phyloP scores from a whole-genome alignment of 2,797 vertebrate genomes.

The Falco concolor region DNA sequence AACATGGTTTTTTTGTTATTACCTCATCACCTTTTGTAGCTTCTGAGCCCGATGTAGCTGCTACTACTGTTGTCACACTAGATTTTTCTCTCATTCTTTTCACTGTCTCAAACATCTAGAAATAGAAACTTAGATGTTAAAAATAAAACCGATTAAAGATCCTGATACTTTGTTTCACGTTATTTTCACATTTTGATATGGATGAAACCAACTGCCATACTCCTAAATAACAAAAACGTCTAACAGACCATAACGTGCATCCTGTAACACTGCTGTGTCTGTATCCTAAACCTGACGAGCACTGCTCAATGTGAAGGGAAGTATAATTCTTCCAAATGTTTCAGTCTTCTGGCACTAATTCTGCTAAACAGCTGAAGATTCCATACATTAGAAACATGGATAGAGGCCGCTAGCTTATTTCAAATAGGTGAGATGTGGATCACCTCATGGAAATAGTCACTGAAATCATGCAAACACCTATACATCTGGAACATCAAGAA shows the following conservation, averaged over 20 bases:
- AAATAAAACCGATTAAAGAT: background rate
- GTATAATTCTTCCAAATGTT: background rate
- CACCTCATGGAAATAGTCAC: background rate
- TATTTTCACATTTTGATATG: background rate
- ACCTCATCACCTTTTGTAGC: constrained; percentile 87
- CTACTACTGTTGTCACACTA: constrained; percentile 77
- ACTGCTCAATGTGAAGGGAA: background rate
- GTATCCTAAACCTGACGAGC: background rate
- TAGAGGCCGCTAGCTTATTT: background rate
- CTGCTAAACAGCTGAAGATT: background rate
- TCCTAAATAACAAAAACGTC: background rate
- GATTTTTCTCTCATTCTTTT: constrained; percentile 94
- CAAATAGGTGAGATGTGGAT: background rate
- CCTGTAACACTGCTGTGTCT: background rate
- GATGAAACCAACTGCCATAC: background rate
- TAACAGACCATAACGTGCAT: background rate
- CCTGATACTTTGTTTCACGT: accelerated
- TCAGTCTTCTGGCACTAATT: background rate
- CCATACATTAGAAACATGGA: background rate
- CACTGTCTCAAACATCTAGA: constrained; percentile 92
- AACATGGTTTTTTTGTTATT: background rate
- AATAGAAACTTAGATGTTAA: constrained; percentile 30
- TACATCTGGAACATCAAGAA: background rate
- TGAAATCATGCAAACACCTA: background rate
- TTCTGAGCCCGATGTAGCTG: constrained; percentile 77